phyloP scores from a whole-genome alignment of 2,888 invertebrate species.

The Chelonus formosanus region DNA sequence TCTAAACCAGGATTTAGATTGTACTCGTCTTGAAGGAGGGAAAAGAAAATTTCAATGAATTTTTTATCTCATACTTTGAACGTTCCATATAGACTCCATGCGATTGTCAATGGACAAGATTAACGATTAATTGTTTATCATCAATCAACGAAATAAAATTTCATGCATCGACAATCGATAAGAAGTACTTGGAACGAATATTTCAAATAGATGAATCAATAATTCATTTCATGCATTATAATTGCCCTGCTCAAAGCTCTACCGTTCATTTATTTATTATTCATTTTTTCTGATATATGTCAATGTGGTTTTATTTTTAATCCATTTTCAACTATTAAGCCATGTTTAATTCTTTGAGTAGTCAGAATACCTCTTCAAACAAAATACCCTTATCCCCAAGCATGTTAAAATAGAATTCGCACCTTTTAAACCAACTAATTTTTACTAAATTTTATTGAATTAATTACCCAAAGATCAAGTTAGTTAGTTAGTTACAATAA shows the following conservation, averaged over 20 bases:
- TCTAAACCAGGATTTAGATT: conserved; percentile 99
- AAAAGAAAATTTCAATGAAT: conserved; percentile 68
- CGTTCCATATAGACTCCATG: conserved; percentile 37
- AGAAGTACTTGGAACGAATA: conserved; percentile 35
- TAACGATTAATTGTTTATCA: not conserved
- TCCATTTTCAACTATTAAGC: not conserved
- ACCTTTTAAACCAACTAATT: not conserved
- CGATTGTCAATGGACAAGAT: not conserved
- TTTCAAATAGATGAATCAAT: conserved; percentile 30
- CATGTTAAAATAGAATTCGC: not conserved
- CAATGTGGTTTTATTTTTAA: conserved; percentile 1
- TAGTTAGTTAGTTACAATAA: too few relatives aligned
- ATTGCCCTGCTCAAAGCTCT: conserved; percentile 37
- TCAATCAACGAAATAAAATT: conserved; percentile 3
- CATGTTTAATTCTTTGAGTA: conserved; percentile 29
- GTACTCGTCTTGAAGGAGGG: conserved; percentile 94
- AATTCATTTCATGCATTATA: conserved; percentile 26
- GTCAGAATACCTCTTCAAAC: conserved; percentile 44
- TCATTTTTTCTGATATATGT: conserved; percentile 16
- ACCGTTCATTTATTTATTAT: conserved; percentile 30
- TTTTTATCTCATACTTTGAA: conserved; percentile 57
- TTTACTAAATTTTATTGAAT: conserved; percentile 1
- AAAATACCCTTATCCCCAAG: not conserved
- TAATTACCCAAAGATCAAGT: not conserved
- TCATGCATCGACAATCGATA: conserved; percentile 35